A percentile compares a stretch with the other conserved stretches of the same genome.
These are phyloP conservation scores for Capitulum mitella DNA, from an alignment of 2,888 invertebrate species.

Conservation along the genomic window DNA sequence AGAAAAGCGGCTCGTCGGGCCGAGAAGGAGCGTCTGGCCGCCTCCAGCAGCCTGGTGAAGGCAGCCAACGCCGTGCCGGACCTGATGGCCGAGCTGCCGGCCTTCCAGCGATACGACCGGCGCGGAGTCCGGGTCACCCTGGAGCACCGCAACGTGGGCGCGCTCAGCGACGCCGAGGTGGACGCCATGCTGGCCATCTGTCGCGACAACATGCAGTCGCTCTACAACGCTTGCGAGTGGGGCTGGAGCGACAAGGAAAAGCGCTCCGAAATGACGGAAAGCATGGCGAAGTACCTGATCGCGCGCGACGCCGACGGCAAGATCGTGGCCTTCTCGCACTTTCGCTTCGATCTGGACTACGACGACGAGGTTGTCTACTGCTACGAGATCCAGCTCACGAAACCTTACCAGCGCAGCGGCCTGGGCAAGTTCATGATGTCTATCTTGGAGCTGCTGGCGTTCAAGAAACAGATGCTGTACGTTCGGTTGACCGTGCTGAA, in stretches of 20 bases:
- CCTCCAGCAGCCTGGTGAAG: neutral
- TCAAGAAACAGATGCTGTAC: conserved; percentile 65
- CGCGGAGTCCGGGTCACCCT: conserved; percentile 43
- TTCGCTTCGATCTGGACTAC: conserved; percentile 74
- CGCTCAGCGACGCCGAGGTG: conserved; percentile 52
- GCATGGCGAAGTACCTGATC: conserved; percentile 64
- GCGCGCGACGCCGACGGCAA: conserved; percentile 50
- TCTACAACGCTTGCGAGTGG: conserved; percentile 56
- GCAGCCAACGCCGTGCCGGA: conserved; percentile 26
- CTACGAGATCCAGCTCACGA: conserved; percentile 79
- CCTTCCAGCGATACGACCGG: conserved; percentile 25
- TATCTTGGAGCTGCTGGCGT: conserved; percentile 66
- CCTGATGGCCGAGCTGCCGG: conserved; percentile 26
- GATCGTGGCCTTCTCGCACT: conserved; percentile 68
- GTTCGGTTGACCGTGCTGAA: conserved; percentile 75
- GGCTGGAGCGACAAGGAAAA: conserved; percentile 72
- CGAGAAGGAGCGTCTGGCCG: conserved; percentile 12
- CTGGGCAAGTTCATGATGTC: conserved; percentile 74
- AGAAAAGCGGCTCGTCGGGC: neutral
- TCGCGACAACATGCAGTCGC: conserved; percentile 66
- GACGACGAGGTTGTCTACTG: conserved; percentile 64
- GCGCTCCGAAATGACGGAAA: conserved; percentile 63
- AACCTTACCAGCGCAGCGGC: conserved; percentile 62
- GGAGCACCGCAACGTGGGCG: conserved; percentile 47
- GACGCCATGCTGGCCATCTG: conserved; percentile 68